phyloP scores from a whole-genome alignment of 2,113 vertebrate genomes.

The Pterocles orientalis region DNA sequence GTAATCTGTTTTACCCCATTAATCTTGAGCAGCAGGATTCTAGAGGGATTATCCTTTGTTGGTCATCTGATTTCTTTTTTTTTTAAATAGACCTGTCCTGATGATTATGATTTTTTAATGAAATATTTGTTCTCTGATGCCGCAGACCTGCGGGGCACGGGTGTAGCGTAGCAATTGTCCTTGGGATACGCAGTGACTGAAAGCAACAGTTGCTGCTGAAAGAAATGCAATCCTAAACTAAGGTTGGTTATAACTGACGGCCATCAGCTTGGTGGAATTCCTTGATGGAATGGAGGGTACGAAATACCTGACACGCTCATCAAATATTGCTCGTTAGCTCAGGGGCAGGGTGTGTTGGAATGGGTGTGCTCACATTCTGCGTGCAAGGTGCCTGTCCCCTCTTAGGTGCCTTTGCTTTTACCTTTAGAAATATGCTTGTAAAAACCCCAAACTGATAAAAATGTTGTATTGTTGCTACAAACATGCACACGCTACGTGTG shows the following conservation, averaged over 20 bases:
- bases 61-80: background rate
- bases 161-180: background rate
- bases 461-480: background rate
- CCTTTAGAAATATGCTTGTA: background rate
- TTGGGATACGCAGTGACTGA: background rate
- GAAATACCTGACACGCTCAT: background rate
- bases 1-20: background rate
- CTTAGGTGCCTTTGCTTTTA: background rate
- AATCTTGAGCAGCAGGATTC: background rate
- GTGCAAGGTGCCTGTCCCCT: background rate
- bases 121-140: background rate
- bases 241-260: background rate
- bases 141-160: background rate
- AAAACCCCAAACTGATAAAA: background rate
- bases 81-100: background rate
- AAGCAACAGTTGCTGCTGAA: background rate
- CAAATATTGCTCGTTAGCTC: background rate
- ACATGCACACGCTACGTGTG: fast-evolving
- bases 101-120: background rate
- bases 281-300: background rate
- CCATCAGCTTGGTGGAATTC: background rate
- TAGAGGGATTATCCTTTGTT: background rate
- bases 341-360: background rate
- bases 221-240: background rate
- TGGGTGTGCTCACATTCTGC: background rate